These are phyloP conservation scores for Trissoscelio sp. DNA, from an alignment of 2,888 invertebrate species.

Conservation along the genomic window DNA sequence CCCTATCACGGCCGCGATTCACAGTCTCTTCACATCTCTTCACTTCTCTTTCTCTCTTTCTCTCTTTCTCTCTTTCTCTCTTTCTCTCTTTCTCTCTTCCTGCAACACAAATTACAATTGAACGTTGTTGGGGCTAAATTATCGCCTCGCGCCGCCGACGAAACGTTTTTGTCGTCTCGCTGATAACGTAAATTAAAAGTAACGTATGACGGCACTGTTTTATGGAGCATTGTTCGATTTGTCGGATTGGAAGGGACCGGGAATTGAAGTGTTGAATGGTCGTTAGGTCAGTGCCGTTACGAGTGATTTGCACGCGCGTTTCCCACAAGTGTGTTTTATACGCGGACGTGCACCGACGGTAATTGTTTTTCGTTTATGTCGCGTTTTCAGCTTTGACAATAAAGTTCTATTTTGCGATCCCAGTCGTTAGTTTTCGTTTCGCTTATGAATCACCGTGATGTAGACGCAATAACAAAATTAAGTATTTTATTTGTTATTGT, in stretches of 20 bases:
- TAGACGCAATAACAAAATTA: background rate
- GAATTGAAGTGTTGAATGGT: constrained; percentile 59
- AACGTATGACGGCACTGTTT: constrained; percentile 60
- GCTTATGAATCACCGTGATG: background rate
- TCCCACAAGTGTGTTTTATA: constrained; percentile 57
- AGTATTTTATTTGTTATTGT: too few relatives aligned
- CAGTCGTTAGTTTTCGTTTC: constrained; percentile 30
- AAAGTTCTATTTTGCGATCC: constrained; percentile 27
- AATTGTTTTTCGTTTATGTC: constrained; percentile 61
- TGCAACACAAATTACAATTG: constrained; percentile 53
- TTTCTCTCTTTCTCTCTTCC: constrained; percentile 24
- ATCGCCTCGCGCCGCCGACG: constrained; percentile 53
- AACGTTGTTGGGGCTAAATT: constrained; percentile 45
- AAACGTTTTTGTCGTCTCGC: constrained; percentile 50
- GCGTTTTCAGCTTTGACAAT: constrained; percentile 45
- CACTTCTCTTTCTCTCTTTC: background rate
- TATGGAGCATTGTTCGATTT: constrained; percentile 64
- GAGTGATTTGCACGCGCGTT: constrained; percentile 58
- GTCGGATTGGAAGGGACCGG: constrained; percentile 52
- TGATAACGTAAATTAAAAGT: constrained; percentile 63
- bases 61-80: constrained; percentile 8
- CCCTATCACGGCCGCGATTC: constrained; percentile 36
- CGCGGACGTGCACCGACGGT: constrained; percentile 31
- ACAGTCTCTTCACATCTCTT: constrained; percentile 17
- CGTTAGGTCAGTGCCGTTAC: constrained; percentile 59